Evolutionary conservation across 2,888 invertebrate genomes (phyloP), one percentile per base, ranked within the genome.

Genomic region (Dromius quadrimaculatus): DNA sequence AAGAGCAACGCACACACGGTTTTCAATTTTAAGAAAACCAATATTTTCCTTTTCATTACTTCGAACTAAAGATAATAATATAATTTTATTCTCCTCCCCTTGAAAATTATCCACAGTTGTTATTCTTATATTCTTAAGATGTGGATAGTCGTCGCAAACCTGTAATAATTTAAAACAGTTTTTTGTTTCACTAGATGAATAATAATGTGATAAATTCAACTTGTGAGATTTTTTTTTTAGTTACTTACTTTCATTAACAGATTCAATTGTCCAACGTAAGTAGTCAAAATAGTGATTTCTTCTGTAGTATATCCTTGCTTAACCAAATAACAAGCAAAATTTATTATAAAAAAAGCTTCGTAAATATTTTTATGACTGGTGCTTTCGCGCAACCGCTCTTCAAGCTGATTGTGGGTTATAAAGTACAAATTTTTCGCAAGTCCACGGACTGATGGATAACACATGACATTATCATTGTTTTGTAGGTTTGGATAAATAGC

Each of bases 91-190:
- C 74, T 84, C 84, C 73, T 84, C 84, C 1, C 85, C 85, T 77
- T 85, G 85, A 74, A 80, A 85, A 73, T 85, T 85, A 74, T 85
- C 85, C 2, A 85, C 84, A 1, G 81, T 79, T 1, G 80, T 79
- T 1, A 84, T 78, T n/a, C 78, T 76, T 6, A 84, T 80, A 2
- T 78, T 78, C 57, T 74, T n/a, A n/a, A n/a, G n/a, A n/a, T n/a
- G n/a, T n/a, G n/a, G n/a, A n/a, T n/a, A n/a, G n/a, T n/a, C n/a
- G n/a, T n/a, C n/a, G n/a, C n/a, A n/a, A n/a, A n/a, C n/a, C n/a
- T n/a, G n/a, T n/a, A n/a, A n/a, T n/a, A n/a, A n/a, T n/a, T n/a
- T n/a, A n/a, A n/a, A n/a, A n/a, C n/a, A n/a, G n/a, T n/a, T n/a
- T n/a, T n/a, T n/a, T n/a, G n/a, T n/a, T n/a, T n/a, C n/a, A n/a